Base-by-base conservation (phyloP, 2,888 invertebrate genomes). In the Epirrita christyi region DNA sequence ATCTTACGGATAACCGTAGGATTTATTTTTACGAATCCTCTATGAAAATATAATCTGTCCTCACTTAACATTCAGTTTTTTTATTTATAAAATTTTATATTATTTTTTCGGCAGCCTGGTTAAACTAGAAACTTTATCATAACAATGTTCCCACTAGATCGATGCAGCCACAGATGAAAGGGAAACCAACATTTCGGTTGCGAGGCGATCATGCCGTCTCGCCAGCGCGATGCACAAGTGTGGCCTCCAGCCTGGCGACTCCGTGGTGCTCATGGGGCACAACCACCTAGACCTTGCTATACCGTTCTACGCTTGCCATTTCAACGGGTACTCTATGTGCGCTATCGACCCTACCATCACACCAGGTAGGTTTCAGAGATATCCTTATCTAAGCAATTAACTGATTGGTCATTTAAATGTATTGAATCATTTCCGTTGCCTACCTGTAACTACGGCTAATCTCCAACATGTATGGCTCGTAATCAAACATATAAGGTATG, bases 241-340 rank as follows among this genome's bases (percentile, higher is more conserved):
- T 32, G 80, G 82, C 3, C 54, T 83, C 4, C 63, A 69, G 37
- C 68, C 73, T 2, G 81, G 79, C 2, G 81, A 84, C 62, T 52
- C 68, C 0, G 77, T 76, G 37, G 63, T 79, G 29, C 40, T 82
- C 6, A 78, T 80, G 70, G 79, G 76, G 0, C 53, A 50, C 29
- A 83, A 78, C 63, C 77, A 81, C 42, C 41, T 83, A n/a, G 80
- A 82, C 53, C 21, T 82, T 2, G 66, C 65, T 40, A 70, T 83
- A 21, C 81, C 82, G 0, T 81, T 64, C 67, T 83, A 71, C 55
- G 82, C 83, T 0, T 73, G 76, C 53, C 78, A 79, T 48, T 72
- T 66, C 13, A 75, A 73, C 6, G 83, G 83, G n/a, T 67, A 73
- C 57, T 56, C 78, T 0, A 50, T 77, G 55, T 80, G 81, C 13